These are phyloP conservation scores for Odontocerum albicorne DNA, from an alignment of 2,888 invertebrate species.

Conservation along the genomic window DNA sequence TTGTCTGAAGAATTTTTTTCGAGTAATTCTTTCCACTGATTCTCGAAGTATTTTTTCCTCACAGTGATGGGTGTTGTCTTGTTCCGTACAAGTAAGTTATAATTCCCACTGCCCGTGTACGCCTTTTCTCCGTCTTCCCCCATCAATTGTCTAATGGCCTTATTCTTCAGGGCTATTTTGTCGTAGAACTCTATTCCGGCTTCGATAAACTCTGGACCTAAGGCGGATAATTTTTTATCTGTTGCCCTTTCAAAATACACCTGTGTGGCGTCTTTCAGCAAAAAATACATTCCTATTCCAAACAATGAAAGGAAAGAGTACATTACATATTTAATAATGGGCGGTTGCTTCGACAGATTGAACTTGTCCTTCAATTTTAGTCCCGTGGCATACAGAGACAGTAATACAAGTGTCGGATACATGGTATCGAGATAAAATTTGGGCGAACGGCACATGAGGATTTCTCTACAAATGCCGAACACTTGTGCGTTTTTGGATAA, in stretches of 20 bases:
- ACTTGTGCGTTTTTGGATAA: slow-evolving; percentile 78
- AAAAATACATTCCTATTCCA: slow-evolving; percentile 61
- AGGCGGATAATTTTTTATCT: slow-evolving; percentile 62
- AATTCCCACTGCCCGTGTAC: slow-evolving; percentile 71
- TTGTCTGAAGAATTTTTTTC: no score
- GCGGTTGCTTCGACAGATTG: slow-evolving; percentile 59
- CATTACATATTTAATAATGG: slow-evolving; percentile 46
- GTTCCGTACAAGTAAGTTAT: slow-evolving; percentile 65
- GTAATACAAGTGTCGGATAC: slow-evolving; percentile 53
- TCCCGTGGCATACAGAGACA: slow-evolving; percentile 56
- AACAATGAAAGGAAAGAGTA: slow-evolving; percentile 63
- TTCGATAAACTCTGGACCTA: slow-evolving; percentile 64
- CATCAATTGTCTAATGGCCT: slow-evolving; percentile 68
- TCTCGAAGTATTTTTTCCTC: slow-evolving; percentile 67
- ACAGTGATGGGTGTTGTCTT: slow-evolving; percentile 65
- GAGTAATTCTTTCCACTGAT: slow-evolving; percentile 47
- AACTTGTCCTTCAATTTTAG: slow-evolving; percentile 55
- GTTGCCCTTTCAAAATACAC: slow-evolving; percentile 62
- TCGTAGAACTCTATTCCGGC: slow-evolving; percentile 79
- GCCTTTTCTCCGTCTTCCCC: slow-evolving; percentile 62
- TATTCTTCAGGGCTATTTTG: slow-evolving; percentile 71
- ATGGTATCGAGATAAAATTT: slow-evolving; percentile 60
- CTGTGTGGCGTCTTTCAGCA: slow-evolving; percentile 66
- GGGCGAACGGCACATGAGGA: slow-evolving; percentile 63
- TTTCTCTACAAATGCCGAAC: slow-evolving; percentile 78